Evolutionary conservation across 1,140 invertebrate species (phyloP).

Genomic region (Sesamia nonagrioides): DNA sequence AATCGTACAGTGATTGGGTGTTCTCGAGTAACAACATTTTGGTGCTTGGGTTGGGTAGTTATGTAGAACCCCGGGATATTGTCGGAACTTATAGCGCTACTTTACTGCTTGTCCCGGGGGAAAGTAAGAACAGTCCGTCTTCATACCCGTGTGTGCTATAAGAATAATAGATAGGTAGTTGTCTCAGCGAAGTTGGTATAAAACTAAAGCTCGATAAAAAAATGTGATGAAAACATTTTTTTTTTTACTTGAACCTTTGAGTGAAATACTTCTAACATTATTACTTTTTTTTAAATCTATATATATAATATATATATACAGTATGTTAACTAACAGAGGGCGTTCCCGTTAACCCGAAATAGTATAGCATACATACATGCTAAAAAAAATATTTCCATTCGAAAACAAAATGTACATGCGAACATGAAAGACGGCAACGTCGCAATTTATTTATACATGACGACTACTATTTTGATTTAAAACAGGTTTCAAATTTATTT

Average conservation of each 20-base stretch:
- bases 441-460: no score
- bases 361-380: no score
- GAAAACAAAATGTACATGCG: no score
- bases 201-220: constrained; percentile 1
- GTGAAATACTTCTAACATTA: no score
- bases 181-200: not conserved
- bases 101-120: not conserved
- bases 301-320: no score
- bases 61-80: constrained; percentile 7
- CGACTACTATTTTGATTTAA: no score
- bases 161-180: constrained; percentile 27
- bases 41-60: not conserved
- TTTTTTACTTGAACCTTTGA: not conserved
- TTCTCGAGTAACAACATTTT: not conserved
- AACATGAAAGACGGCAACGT: no score
- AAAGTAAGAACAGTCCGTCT: not conserved
- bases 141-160: constrained; percentile 5
- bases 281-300: no score
- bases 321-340: no score
- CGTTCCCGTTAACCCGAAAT: no score
- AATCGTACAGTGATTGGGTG: constrained; percentile 20
- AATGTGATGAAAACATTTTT: not conserved
- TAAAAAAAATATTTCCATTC: no score
- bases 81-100: not conserved
- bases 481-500: no score